Percentiles rank a stretch among this genome's conserved stretches.
These are phyloP conservation scores for Glomeris marginata DNA, from an alignment of 2,888 invertebrate genomes.

Conservation along the genomic window DNA sequence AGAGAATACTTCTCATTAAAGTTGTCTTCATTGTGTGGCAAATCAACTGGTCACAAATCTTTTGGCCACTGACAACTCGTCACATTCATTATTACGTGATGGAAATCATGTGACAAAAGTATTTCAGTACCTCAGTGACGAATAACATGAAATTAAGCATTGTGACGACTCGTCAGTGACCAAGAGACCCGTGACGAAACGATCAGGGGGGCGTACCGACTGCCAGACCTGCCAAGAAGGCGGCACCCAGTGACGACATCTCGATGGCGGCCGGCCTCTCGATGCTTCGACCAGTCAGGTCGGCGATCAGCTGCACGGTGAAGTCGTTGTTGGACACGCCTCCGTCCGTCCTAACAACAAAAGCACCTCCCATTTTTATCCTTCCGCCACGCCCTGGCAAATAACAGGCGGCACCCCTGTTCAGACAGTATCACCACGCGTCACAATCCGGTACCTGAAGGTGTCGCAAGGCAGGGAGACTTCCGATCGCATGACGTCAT, in stretches of 20 bases:
- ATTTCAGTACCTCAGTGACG: too few species aligned
- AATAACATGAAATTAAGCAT: too few species aligned
- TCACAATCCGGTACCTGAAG: too few species aligned
- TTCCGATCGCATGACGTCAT: slow-evolving; percentile 53
- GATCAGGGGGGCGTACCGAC: slow-evolving; percentile 38
- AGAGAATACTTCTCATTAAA: slow-evolving; percentile 10
- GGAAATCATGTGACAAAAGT: too few species aligned
- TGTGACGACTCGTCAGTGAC: too few species aligned
- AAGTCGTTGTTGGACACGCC: slow-evolving; percentile 95
- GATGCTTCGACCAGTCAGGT: slow-evolving; percentile 57
- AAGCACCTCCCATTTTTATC: slow-evolving; percentile 1
- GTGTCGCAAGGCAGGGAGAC: slow-evolving; percentile 35
- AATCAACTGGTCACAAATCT: slow-evolving; percentile 3
- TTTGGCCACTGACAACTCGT: not conserved
- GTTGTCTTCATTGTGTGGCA: slow-evolving; percentile 3
- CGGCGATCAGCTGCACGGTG: slow-evolving; percentile 70
- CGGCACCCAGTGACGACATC: slow-evolving; percentile 72
- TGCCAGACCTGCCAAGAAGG: slow-evolving; percentile 66
- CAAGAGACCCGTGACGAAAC: not conserved
- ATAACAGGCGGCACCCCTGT: not conserved
- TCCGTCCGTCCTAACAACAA: slow-evolving; percentile 52
- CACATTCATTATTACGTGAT: slow-evolving; percentile 12
- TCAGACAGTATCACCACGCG: too few species aligned
- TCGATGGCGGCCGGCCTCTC: slow-evolving; percentile 59
- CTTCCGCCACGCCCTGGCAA: too few species aligned